Percentiles rank a stretch among this genome's conserved stretches.
phyloP scores from a whole-genome alignment of 2,888 invertebrate genomes.

The Junonia oenone region DNA sequence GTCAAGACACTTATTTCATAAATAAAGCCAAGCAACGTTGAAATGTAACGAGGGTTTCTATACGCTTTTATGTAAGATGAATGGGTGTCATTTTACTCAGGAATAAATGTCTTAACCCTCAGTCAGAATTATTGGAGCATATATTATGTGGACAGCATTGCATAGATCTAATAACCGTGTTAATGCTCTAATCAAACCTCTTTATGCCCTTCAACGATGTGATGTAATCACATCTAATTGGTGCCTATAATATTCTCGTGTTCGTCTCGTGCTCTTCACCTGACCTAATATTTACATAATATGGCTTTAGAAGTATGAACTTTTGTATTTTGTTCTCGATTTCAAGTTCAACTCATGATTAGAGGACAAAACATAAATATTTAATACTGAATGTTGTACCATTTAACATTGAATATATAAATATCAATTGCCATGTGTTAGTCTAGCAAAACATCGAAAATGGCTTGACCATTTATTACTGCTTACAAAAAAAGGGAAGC shows the following conservation, averaged over 20 bases:
- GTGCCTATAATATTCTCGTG: not conserved
- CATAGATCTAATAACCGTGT: not conserved
- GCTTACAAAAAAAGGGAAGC: too few species aligned
- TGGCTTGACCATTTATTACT: too few species aligned
- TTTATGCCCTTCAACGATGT: not conserved
- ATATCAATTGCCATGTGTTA: too few species aligned
- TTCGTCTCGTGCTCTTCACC: not conserved
- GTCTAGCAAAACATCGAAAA: too few species aligned
- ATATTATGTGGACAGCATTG: not conserved
- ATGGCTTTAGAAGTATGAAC: not conserved
- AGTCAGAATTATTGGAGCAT: not conserved
- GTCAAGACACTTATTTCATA: not conserved
- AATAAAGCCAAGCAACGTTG: not conserved
- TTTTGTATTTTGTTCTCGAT: not conserved
- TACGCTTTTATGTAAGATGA: not conserved
- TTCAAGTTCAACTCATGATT: not conserved
- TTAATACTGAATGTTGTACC: not conserved
- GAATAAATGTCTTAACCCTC: not conserved
- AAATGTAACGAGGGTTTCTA: not conserved
- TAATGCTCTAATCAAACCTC: not conserved
- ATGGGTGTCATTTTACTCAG: not conserved
- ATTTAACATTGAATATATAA: too few species aligned
- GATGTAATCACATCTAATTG: constrained; percentile 1
- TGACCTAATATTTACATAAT: not conserved
- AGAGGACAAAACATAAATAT: not conserved